Base-by-base conservation (phyloP, 1,140 invertebrate species). In the Polypedilum pembai region DNA sequence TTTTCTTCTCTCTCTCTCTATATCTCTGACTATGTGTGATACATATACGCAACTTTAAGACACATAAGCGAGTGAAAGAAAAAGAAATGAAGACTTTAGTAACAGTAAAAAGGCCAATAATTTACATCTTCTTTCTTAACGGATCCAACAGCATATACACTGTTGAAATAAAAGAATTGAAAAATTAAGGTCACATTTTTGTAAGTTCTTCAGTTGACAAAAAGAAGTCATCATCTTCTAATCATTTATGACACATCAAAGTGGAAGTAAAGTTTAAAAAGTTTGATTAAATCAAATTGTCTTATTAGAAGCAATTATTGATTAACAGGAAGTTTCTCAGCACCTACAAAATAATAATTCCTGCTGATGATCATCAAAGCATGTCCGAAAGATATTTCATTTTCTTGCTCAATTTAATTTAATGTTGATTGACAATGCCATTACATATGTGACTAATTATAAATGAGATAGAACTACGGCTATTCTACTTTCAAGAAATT, bases 21-120 rank as follows among this genome's bases (percentile, higher is more conserved):
- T n/a, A n/a, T n/a, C n/a, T n/a, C n/a, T 33, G 24, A 5, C 24
- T 33, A 33, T 33, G 5, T 33, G 24, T 33, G 24, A 33, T 33
- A 33, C 24, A 33, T 5, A 33, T 33, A 33, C 24, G 24, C 24
- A 33, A 1, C 24, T 33, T 33, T 33, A 33, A 5, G 24, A 33
- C 24, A 5, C 1, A 5, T 5, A 5, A 33, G 24, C 24, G 5
- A 33, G 24, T 33, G 5, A 33, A 33, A 33, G 24, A 33, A 33
- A 33, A 33, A 33, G 24, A 33, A 5, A 33, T 33, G 24, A 33
- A 33, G 5, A 33, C 24, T 33, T 33, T 5, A n/a, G 45, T 15
- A 56, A 56, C 45, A 56, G 45, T 56, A 56, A 56, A n/a, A 56
- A 56, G 45, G 45, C 45, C 45, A 56, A 56, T 56, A 56, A 56